phyloP scores from a whole-genome alignment of 2,797 vertebrate genomes.

The Phrynocephalus vlangalii region DNA sequence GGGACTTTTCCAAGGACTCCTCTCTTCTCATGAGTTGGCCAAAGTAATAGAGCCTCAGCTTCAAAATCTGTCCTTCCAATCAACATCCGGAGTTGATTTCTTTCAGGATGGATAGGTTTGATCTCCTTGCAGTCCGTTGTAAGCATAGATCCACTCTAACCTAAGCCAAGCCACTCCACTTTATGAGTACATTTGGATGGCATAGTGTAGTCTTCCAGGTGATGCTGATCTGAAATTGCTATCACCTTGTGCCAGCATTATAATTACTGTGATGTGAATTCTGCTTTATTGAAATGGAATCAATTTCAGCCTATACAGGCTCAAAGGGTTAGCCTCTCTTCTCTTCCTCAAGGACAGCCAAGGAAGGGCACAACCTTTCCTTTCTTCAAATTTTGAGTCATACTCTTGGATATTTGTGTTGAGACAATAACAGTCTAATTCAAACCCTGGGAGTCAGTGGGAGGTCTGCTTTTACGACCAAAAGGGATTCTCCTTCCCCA shows the following conservation, averaged over 20 bases:
- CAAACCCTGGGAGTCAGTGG: too few relatives aligned
- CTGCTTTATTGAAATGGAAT: not conserved
- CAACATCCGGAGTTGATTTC: too few relatives aligned
- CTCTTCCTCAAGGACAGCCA: too few relatives aligned
- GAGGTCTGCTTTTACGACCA: too few relatives aligned
- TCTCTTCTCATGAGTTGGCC: too few relatives aligned
- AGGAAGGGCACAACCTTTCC: not conserved
- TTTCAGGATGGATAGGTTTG: too few relatives aligned
- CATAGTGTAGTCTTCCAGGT: not conserved
- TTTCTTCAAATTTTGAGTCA: not conserved
- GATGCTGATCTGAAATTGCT: not conserved
- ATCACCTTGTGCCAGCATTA: not conserved
- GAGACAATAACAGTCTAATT: too few relatives aligned
- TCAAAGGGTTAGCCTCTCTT: not conserved
- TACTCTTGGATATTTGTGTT: not conserved
- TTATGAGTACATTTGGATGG: not conserved
- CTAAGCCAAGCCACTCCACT: too few relatives aligned
- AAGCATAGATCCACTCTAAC: not conserved
- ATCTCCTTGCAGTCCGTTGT: not conserved
- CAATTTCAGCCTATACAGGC: not conserved
- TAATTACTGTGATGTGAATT: not conserved
- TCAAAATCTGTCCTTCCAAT: too few relatives aligned
- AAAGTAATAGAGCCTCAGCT: too few relatives aligned
- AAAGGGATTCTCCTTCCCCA: too few relatives aligned
- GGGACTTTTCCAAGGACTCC: too few relatives aligned